Percentiles rank a stretch among this genome's conserved stretches.
These are phyloP conservation scores for Planiliza haematocheilus DNA, from an alignment of 2,113 vertebrate species.

Conservation along the genomic window DNA sequence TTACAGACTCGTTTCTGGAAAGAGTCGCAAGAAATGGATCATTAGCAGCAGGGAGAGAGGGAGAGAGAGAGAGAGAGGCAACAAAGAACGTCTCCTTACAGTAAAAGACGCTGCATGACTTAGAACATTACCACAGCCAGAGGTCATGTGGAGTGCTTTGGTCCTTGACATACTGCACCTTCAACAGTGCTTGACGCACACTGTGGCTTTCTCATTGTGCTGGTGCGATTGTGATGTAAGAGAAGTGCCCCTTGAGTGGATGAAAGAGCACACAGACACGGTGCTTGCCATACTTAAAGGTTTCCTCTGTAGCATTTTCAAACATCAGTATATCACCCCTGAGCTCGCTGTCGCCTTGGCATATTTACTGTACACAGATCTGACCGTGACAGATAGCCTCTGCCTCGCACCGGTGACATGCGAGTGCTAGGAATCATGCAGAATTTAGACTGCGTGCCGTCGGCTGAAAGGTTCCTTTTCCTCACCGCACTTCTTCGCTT, in stretches of 20 bases:
- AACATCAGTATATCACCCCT: slow-evolving; percentile 40
- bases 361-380: slow-evolving; percentile 46
- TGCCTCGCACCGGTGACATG: not conserved
- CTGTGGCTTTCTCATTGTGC: slow-evolving; percentile 43
- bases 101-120: slow-evolving; percentile 19
- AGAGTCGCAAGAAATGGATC: not conserved
- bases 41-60: not conserved
- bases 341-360: slow-evolving; percentile 20
- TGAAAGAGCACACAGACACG: slow-evolving; percentile 39
- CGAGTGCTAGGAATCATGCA: not conserved
- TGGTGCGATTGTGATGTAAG: slow-evolving; percentile 15
- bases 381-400: not conserved
- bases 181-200: slow-evolving; percentile 43
- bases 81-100: not conserved
- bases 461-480: not conserved
- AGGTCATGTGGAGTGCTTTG: slow-evolving; percentile 43
- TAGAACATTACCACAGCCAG: slow-evolving; percentile 32
- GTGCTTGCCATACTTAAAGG: slow-evolving; percentile 39
- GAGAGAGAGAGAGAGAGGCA: too few species aligned
- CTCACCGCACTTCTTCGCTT: not conserved
- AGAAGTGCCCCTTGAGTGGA: slow-evolving; percentile 52
- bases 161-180: slow-evolving; percentile 35
- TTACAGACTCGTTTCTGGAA: not conserved
- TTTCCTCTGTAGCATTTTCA: slow-evolving; percentile 48
- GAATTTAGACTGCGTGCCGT: not conserved